phyloP scores from a whole-genome alignment of 2,797 vertebrate genomes.

The Phaenicophaeus curvirostris region DNA sequence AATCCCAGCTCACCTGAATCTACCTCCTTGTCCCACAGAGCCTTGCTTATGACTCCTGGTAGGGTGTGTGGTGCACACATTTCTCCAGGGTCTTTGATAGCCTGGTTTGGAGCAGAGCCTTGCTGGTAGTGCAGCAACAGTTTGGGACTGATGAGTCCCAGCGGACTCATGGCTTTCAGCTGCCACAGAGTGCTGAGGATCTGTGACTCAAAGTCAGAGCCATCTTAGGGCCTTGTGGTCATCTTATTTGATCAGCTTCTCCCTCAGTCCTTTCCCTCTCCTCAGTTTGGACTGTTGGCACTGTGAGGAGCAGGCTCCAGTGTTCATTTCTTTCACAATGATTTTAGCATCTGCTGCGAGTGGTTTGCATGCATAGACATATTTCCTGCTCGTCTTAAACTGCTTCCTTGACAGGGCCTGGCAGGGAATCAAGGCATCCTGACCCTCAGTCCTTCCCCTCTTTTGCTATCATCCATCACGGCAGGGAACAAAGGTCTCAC shows the following conservation, averaged over 20 bases:
- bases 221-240: neutral
- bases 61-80: accelerated
- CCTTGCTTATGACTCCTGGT: neutral
- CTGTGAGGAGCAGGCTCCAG: neutral
- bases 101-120: neutral
- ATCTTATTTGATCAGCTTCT: neutral
- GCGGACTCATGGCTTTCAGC: neutral
- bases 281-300: neutral
- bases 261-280: neutral
- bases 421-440: neutral
- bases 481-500: neutral
- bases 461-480: neutral
- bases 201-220: neutral
- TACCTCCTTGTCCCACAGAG: neutral
- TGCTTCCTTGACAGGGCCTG: neutral
- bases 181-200: neutral
- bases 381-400: neutral
- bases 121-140: neutral
- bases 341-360: neutral
- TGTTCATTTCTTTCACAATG: neutral
- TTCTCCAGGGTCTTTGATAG: neutral
- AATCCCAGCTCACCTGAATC: neutral
- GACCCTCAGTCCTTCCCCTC: neutral
- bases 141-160: neutral
- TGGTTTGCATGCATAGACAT: neutral